Base-by-base conservation (phyloP, 2,888 invertebrate genomes). In the Trissolcus brochymenae region DNA sequence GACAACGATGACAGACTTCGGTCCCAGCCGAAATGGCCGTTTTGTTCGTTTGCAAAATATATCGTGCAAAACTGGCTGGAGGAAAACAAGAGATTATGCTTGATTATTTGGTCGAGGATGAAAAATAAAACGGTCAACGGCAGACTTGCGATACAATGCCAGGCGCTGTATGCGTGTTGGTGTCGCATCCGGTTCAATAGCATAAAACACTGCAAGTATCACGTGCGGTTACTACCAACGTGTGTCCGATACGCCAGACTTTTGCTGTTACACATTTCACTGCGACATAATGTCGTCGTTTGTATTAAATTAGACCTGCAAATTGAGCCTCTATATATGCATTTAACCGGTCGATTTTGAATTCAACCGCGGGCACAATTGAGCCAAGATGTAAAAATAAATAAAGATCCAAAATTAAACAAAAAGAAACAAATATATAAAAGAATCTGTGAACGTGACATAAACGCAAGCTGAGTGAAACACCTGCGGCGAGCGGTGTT, bases 151-250 rank as follows among this genome's bases (percentile, higher is more conserved):
- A 72, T 67, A 76, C 76, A 76, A 72, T 72, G 76, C 57, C 59
- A 4, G 56, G 56, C 61, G 62, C 76, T 75, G 71, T 56, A 41
- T 53, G 65, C 64, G 72, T 65, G 71, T 68, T 67, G 74, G 66
- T 66, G 71, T 72, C 65, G 72, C 78, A 78, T 76, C 78, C 78
- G 75, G 75, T 68, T 78, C 72, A 71, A 76, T 75, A 71, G 49
- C 67, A 72, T 53, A 76, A 66, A 66, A 76, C 57, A 66, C 65
- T 66, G 65, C 76, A 60, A 71, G 66, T 71, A 65, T 76, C 65
- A 57, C 71, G 46, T 16, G n/a, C 16, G 59, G 40, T 67, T 60
- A 67, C 61, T 62, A 54, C 60, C 56, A 64, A 65, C 59, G 16
- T 35, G 2, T 46, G 50, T 51, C 56, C 70, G 46, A 68, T 60